Evolutionary conservation across 2,797 vertebrate genomes (phyloP).

Genomic region (Poecile montanus): DNA sequence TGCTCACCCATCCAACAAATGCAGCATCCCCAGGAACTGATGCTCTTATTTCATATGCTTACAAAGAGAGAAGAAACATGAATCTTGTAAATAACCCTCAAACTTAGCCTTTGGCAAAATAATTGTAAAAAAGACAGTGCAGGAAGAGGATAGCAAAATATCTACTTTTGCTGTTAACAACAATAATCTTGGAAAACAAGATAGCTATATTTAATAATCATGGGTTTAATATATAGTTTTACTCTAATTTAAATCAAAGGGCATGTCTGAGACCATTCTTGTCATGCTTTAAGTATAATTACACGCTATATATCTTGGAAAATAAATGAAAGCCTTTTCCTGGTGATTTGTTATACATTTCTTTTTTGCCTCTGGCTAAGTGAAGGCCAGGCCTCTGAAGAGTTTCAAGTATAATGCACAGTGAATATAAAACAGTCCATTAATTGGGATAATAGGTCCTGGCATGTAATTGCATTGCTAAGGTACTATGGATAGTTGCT

Average conservation of each 20-base stretch:
- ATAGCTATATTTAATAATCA: slow-evolving; percentile 54
- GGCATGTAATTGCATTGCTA: slow-evolving; percentile 86
- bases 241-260: slow-evolving; percentile 71
- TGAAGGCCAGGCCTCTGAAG: slow-evolving; percentile 77
- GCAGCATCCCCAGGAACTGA: not conserved
- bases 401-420: slow-evolving; percentile 78
- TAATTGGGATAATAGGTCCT: slow-evolving; percentile 88
- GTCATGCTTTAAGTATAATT: slow-evolving; percentile 77
- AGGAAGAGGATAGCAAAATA: slow-evolving; percentile 13
- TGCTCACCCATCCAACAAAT: slow-evolving; percentile 50
- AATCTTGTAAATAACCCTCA: slow-evolving; percentile 52
- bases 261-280: slow-evolving; percentile 66
- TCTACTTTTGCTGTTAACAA: slow-evolving; percentile 1
- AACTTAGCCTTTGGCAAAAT: slow-evolving; percentile 54
- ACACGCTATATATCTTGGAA: slow-evolving; percentile 74
- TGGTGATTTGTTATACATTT: slow-evolving; percentile 78
- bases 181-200: slow-evolving; percentile 41
- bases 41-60: slow-evolving; percentile 18
- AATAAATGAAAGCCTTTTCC: slow-evolving; percentile 78
- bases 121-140: slow-evolving; percentile 12
- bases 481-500: slow-evolving; percentile 80
- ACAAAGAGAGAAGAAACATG: slow-evolving; percentile 12
- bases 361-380: slow-evolving; percentile 74
- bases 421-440: slow-evolving; percentile 87
- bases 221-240: slow-evolving; percentile 61